Percentiles rank a stretch among this genome's conserved stretches.
These are phyloP conservation scores for Toxotes jaculatrix DNA, from an alignment of 2,113 vertebrate genomes.

Conservation along the genomic window DNA sequence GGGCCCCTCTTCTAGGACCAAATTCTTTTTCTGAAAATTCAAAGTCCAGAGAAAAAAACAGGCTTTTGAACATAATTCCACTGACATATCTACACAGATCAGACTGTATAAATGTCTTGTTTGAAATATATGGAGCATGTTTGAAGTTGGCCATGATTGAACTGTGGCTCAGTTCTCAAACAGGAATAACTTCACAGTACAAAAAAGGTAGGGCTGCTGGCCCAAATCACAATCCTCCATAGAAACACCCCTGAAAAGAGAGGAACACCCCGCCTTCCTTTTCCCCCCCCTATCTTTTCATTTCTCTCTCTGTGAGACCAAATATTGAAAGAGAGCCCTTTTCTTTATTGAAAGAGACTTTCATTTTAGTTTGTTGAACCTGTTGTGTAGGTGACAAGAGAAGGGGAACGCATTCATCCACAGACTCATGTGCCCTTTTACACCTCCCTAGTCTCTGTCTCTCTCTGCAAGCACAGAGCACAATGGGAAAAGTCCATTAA, in stretches of 20 bases:
- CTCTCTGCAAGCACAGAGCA: slow-evolving; percentile 46
- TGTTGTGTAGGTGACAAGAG: slow-evolving; percentile 66
- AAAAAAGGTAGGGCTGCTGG: not conserved
- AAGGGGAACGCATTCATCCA: slow-evolving; percentile 61
- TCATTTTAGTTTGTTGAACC: slow-evolving; percentile 56
- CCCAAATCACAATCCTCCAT: not conserved
- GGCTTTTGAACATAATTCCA: not conserved
- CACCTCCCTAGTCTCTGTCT: slow-evolving; percentile 53
- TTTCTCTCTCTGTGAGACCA: slow-evolving; percentile 57
- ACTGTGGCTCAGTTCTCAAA: slow-evolving; percentile 2
- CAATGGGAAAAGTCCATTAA: slow-evolving; percentile 75
- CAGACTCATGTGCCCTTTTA: slow-evolving; percentile 59
- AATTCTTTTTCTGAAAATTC: too few species aligned
- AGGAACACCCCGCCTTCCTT: not conserved
- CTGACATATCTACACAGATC: not conserved
- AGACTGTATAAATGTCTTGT: not conserved
- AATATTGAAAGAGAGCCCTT: slow-evolving; percentile 58
- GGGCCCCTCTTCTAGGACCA: too few species aligned
- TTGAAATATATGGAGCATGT: not conserved
- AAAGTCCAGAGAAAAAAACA: not conserved
- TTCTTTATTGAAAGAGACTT: slow-evolving; percentile 49
- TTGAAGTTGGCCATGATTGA: not conserved
- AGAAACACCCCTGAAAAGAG: slow-evolving; percentile 29
- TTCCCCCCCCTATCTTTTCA: slow-evolving; percentile 20
- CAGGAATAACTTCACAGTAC: slow-evolving; percentile 18